A percentile compares a stretch with the other conserved stretches of the same genome.
Conservation (phyloP, 2,888 invertebrate genomes). For the Hypercompe scribonia region DNA sequence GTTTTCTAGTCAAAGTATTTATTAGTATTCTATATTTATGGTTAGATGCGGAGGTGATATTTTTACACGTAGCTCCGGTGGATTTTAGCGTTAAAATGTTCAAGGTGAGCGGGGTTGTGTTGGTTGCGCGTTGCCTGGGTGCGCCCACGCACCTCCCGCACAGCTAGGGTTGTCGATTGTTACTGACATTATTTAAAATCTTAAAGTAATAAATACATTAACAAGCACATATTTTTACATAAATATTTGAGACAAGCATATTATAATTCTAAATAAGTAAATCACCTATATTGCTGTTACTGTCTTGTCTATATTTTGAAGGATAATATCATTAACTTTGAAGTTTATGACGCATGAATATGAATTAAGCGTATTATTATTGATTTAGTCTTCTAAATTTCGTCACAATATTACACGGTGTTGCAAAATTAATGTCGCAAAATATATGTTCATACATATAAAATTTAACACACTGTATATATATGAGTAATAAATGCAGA, state of each 20-base stretch:
- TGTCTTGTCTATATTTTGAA: conserved; percentile 16
- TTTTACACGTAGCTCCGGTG: conserved; percentile 61
- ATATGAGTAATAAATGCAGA: conserved; percentile 7
- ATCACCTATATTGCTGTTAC: neutral
- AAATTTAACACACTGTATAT: conserved; percentile 18
- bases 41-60: conserved; percentile 56
- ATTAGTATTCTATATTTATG: conserved; percentile 29
- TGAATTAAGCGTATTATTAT: conserved; percentile 31
- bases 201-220: neutral
- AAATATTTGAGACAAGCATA: neutral
- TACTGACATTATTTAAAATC: neutral
- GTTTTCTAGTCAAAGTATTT: conserved; percentile 11
- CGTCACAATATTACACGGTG: conserved; percentile 13
- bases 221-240: neutral
- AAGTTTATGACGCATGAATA: conserved; percentile 42
- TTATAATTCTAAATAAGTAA: conserved; percentile 10
- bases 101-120: conserved; percentile 79
- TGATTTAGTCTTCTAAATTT: conserved; percentile 32
- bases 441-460: conserved; percentile 2
- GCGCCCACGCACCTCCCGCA: conserved; percentile 78
- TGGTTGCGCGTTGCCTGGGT: conserved; percentile 58
- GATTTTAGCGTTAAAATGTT: conserved; percentile 71
- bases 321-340: conserved; percentile 27
- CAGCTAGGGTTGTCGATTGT: conserved; percentile 59
- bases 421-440: conserved; percentile 9